Percentiles rank a stretch among this genome's conserved stretches.
phyloP scores from a whole-genome alignment of 2,888 invertebrate genomes.

The Chloromyia formosa region DNA sequence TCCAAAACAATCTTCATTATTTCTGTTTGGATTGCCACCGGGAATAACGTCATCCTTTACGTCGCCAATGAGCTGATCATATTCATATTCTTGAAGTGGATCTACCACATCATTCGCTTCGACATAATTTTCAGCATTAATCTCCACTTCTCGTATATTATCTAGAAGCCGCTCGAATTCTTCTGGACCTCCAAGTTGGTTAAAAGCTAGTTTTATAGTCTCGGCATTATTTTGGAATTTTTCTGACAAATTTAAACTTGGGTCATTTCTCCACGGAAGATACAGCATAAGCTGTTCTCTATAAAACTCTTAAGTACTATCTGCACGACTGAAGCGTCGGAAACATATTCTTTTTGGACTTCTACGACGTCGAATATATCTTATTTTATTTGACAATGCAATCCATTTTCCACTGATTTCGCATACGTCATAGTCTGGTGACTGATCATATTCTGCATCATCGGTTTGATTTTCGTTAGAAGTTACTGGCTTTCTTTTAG shows the following conservation, averaged over 20 bases:
- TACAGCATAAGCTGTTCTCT: neutral
- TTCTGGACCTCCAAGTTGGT: neutral
- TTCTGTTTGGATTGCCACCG: neutral
- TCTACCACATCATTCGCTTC: neutral
- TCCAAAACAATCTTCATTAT: neutral
- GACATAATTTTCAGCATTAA: neutral
- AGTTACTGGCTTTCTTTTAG: constrained; percentile 8
- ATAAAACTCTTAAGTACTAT: neutral
- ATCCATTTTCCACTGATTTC: neutral
- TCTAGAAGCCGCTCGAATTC: neutral
- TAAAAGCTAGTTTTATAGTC: neutral
- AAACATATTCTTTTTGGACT: neutral
- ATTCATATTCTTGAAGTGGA: neutral
- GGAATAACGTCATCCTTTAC: neutral
- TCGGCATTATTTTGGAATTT: neutral
- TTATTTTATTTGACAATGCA: neutral
- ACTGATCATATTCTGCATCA: neutral
- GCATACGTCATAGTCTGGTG: no score
- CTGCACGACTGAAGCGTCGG: neutral
- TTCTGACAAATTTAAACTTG: neutral
- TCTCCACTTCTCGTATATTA: neutral
- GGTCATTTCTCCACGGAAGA: neutral
- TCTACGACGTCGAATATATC: neutral
- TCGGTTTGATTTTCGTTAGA: neutral
- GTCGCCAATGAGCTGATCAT: neutral